Evolutionary conservation across 1,140 invertebrate species (phyloP), one percentile per base, ranked within the genome.

Genomic region (Cyclina sinensis): DNA sequence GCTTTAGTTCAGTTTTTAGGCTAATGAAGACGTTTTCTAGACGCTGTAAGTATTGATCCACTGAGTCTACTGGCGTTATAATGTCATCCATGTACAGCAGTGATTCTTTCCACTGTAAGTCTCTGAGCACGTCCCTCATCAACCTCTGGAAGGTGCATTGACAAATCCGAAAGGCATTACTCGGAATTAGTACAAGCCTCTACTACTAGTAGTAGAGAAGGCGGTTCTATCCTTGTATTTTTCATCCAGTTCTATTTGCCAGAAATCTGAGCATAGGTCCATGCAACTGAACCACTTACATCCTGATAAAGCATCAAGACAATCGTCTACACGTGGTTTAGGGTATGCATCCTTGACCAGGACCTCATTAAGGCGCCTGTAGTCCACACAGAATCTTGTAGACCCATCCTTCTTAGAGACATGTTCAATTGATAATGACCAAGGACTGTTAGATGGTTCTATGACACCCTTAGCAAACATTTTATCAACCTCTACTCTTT

Each of bases 81-180:
- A 81, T 59, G 32, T 80, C 78, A 59, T 80, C 78, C 43, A 81
- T 35, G 78, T 81, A 81, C 14, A 81, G 3, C 54, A 81, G 18
- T 39, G 48, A 81, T 5, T 57, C 54, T 32, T 32, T 24, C 54
- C 51, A 81, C 1, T 62, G 78, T 9, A 81, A 24, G n/a, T 24
- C 54, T n/a, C 46, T 43, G 5, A 78, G 27, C 11, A 54, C 73
- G 48, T 46, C 24, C 24, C 48, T 24, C 73, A 78, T 78, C 5
- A 78, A 37, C 9, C 73, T 18, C 48, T 46, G 39, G 32, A 80
- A 80, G 78, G 78, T 27, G 32, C 32, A 21, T 80, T 80, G 3
- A 24, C 32, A 2, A 80, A n/a, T 21, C 78, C 78, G 27, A 80
- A 80, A 18, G 78, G 39, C 48, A 78, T 48, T 0, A 46, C 48